These are phyloP conservation scores for Eupsittula cactorum DNA, from an alignment of 2,113 vertebrate species.

Conservation along the genomic window DNA sequence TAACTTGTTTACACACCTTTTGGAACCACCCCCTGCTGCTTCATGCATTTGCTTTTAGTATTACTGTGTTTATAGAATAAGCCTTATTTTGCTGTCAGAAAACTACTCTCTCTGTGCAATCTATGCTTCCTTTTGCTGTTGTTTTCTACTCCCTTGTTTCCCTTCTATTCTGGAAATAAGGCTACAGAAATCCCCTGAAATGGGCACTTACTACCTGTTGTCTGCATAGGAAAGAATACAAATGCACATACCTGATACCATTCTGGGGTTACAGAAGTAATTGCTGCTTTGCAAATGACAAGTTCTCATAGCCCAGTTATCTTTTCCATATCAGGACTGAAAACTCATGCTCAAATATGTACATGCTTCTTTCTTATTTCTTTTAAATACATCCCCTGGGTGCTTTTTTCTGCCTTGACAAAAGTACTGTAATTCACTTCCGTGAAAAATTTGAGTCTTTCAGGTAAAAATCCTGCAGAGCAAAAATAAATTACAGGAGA, in stretches of 20 bases:
- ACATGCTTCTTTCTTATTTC: not conserved
- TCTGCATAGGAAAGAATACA: not conserved
- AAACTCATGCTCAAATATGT: not conserved
- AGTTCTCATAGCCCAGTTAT: not conserved
- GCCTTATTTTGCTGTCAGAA: not conserved
- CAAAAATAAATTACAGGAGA: not conserved
- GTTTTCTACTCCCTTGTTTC: not conserved
- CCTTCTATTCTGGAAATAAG: not conserved
- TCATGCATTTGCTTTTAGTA: not conserved
- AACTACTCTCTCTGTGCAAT: not conserved
- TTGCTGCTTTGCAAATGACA: not conserved
- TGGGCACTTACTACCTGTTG: not conserved
- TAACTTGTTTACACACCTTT: not conserved
- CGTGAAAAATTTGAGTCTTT: not conserved
- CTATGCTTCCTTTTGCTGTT: not conserved
- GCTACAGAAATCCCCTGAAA: not conserved
- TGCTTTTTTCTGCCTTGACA: not conserved
- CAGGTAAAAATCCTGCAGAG: not conserved
- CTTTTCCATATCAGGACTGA: not conserved
- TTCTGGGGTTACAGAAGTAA: not conserved
- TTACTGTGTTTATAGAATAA: not conserved
- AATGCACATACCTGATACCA: not conserved
- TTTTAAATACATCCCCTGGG: not conserved
- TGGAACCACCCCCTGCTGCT: not conserved
- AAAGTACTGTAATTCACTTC: not conserved